Base-by-base conservation (phyloP, 2,113 vertebrate genomes). In the Sclerurus mexicanus region DNA sequence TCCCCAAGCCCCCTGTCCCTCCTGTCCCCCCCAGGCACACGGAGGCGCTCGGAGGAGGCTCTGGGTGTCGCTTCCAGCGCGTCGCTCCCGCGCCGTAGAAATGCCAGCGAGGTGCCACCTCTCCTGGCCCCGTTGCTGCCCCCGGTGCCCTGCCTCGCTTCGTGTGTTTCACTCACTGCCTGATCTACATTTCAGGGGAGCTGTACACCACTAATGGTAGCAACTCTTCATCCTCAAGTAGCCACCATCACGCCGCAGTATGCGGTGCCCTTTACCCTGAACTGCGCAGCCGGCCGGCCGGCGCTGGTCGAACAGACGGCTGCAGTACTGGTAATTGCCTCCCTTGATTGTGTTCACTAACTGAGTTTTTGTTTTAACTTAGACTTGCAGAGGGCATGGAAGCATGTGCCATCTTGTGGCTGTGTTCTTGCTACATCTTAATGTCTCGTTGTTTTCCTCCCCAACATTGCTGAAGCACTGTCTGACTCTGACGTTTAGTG, bases 161-260 rank as follows among this genome's bases (percentile, higher is more conserved):
- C 98, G 60, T 98, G 95, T 98, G 98, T 98, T 97, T 98, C 98
- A 98, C 98, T 98, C 98, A 98, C 97, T 98, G 98, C 98, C 98
- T 98, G 93, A 98, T 98, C 98, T 98, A 98, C 98, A 95, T 98
- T 99, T 97, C 98, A 99, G 99, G 99, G 99, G 98, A 99, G 99
- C 99, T 99, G 99, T 97, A 99, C 99, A 96, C 99, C 99, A 98
- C 98, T 99, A 99, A 99, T 99, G 99, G 99, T 99, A 98, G 99
- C 99, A 98, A 99, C 99, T 98, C 99, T 99, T 97, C 99, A 99
- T 98, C 99, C 99, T 97, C 99, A 99, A 98, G 98, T 99, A 98
- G 98, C 99, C 98, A 99, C 99, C 98, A 98, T 99, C 98, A 98
- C 99, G 87, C 99, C 99, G 98, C 99, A 99, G 99, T 99, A 99